Base-by-base conservation (phyloP, 2,888 invertebrate genomes). In the Malacosoma neustria region DNA sequence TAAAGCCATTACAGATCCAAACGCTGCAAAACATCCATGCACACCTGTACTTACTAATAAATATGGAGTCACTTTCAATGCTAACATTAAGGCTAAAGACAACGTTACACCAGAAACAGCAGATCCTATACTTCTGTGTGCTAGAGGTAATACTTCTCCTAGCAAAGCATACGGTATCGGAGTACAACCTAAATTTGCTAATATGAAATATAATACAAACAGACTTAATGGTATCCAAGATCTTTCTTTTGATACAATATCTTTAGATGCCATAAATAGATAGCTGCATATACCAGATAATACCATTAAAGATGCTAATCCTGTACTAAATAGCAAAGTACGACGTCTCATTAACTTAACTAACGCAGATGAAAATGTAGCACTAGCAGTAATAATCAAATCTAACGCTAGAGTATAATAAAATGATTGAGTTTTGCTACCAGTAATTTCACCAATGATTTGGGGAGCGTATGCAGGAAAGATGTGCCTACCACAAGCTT, bases 21-120 rank as follows among this genome's bases (percentile, higher is more conserved):
- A 71, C 1, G 72, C 60, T 9, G 61, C 51, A 36, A 77, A 79
- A 0, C 72, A 72, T 0, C 77, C 77, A 29, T 73, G 59, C 0
- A 74, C 63, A 35, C 67, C 55, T 0, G 67, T 32, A 29, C 40
- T 51, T 0, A 33, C 46, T 0, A 70, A 37, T 31, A 68, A 40
- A 39, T 53, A 46, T 4, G 70, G 70, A 1, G 67, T 60, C 4
- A 61, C 37, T 37, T 68, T 49, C 4, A 71, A 46, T 1, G 50
- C 54, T 2, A 49, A 11, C 50, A 59, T 52, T 1, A 67, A 34
- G 31, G 39, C 41, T 1, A 70, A 11, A 7, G 68, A 57, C 37
- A 69, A 43, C 6, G 52, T 41, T 1, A 64, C 36, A 0, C 67
- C 67, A 9, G 61, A 56, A 0, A 63, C 43, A 1, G 62, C 55